Evolutionary conservation across 2,797 vertebrate genomes (phyloP).

Genomic region (Carapus acus): DNA sequence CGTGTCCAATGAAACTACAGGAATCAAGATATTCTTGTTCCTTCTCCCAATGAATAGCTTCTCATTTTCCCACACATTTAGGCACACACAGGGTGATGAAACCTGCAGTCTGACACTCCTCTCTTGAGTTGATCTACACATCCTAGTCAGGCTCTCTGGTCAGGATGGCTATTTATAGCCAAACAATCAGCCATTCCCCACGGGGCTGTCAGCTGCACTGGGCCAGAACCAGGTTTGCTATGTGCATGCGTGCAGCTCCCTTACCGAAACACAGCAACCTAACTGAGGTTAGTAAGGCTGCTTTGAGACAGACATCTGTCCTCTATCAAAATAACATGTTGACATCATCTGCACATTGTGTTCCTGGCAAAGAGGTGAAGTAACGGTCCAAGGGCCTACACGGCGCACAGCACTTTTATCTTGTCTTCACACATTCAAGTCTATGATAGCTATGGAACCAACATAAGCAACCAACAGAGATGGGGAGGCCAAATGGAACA

Average conservation of each 20-base stretch:
- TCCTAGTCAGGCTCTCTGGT: slow-evolving; percentile 45
- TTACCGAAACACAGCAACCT: slow-evolving; percentile 11
- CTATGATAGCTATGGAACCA: not conserved
- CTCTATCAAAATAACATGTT: not conserved
- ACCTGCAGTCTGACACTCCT: slow-evolving; percentile 27
- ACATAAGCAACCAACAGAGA: not conserved
- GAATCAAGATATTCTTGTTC: slow-evolving; percentile 37
- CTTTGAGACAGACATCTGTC: slow-evolving; percentile 15
- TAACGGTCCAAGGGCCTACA: not conserved
- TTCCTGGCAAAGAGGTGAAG: slow-evolving; percentile 1
- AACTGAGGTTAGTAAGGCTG: slow-evolving; percentile 15
- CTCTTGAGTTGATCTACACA: slow-evolving; percentile 47
- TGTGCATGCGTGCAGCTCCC: not conserved
- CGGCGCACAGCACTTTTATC: too few relatives aligned
- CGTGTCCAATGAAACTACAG: slow-evolving; percentile 1
- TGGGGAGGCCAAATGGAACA: not conserved
- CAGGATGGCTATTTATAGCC: slow-evolving; percentile 65
- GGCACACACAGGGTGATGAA: slow-evolving; percentile 10
- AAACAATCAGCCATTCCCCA: slow-evolving; percentile 60
- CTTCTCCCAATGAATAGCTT: slow-evolving; percentile 11
- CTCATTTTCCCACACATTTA: slow-evolving; percentile 1
- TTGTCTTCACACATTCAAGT: too few relatives aligned
- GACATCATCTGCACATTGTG: not conserved
- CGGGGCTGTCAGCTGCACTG: slow-evolving; percentile 41
- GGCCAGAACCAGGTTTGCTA: slow-evolving; percentile 34